A percentile compares a stretch with the other conserved stretches of the same genome.
phyloP scores from a whole-genome alignment of 1,140 invertebrate genomes.

The Helicoverpa zea region DNA sequence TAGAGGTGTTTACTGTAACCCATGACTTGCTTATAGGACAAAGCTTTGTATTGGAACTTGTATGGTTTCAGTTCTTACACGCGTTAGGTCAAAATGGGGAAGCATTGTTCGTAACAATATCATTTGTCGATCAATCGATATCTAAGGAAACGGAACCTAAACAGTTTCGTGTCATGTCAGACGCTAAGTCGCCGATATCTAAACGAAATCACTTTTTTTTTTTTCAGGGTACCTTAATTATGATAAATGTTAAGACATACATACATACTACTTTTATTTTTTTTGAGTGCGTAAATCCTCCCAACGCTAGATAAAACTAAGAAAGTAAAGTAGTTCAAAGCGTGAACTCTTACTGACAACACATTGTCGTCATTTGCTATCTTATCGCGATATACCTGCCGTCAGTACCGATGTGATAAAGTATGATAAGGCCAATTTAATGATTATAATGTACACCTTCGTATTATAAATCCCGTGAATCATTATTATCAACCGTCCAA shows the following conservation, averaged over 20 bases:
- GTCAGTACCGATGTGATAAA: slow-evolving; percentile 70
- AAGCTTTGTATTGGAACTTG: background rate
- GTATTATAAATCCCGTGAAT: slow-evolving; percentile 33
- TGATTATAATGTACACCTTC: slow-evolving; percentile 58
- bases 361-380: slow-evolving; percentile 75
- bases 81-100: background rate
- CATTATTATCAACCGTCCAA: background rate
- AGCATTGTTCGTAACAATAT: background rate
- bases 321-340: slow-evolving; percentile 33
- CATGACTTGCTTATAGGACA: background rate
- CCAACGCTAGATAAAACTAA: slow-evolving; percentile 3
- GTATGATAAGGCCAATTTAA: slow-evolving; percentile 67
- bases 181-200: background rate
- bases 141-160: background rate
- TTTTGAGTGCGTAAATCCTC: no score
- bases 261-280: background rate
- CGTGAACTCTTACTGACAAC: slow-evolving; percentile 59
- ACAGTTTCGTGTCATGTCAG: background rate
- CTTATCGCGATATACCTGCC: slow-evolving; percentile 79
- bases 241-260: no score
- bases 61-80: slow-evolving; percentile 13
- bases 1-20: background rate
- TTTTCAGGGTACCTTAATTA: background rate
- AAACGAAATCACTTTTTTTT: background rate
- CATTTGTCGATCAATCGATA: background rate